phyloP scores from a whole-genome alignment of 2,113 vertebrate genomes.

The Tor tambroides region DNA sequence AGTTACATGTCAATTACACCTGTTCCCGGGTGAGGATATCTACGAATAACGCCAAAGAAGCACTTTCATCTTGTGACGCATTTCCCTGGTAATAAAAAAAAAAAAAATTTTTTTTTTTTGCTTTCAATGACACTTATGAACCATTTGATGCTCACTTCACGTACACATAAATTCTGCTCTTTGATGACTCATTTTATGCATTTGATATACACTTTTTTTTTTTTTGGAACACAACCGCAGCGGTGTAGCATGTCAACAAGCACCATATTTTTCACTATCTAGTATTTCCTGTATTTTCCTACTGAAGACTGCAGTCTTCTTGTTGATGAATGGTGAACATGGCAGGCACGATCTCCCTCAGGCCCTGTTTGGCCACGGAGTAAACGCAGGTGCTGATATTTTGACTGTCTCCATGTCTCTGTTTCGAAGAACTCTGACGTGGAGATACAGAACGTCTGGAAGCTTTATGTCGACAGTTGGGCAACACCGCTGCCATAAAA shows the following conservation, averaged over 20 bases:
- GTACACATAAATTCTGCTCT: neutral
- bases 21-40: conserved; percentile 23
- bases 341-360: conserved; percentile 6
- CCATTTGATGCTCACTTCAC: neutral
- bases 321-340: conserved; percentile 35
- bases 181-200: conserved; percentile 32
- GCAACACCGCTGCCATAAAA: conserved; percentile 23
- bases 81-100: neutral
- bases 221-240: neutral
- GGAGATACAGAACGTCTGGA: neutral
- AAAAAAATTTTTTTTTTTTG: neutral
- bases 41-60: neutral
- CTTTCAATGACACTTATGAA: conserved; percentile 40
- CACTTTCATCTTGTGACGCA: conserved; percentile 14
- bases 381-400: conserved; percentile 29
- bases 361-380: conserved; percentile 32
- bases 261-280: conserved; percentile 16
- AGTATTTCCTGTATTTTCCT: conserved; percentile 10
- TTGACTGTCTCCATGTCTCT: conserved; percentile 10
- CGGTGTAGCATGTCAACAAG: neutral
- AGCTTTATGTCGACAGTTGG: neutral
- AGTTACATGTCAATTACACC: conserved; percentile 35
- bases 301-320: neutral
- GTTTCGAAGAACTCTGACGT: neutral
- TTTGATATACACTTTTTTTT: neutral